Conservation (phyloP, 2,113 vertebrate species). For the Antigone vipio region DNA sequence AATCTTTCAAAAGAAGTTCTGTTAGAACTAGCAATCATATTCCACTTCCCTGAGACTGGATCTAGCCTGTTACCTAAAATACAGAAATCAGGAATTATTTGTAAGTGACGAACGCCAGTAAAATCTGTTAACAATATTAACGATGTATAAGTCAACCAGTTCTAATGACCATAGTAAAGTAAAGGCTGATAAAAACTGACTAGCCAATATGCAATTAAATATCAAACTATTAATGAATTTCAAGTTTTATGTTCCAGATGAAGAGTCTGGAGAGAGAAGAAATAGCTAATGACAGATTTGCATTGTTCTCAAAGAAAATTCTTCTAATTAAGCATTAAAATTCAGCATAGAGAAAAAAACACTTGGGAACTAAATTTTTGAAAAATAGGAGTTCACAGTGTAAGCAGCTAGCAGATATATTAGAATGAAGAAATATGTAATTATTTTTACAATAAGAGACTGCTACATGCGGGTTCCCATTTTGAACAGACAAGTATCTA, state of each 20-base stretch:
- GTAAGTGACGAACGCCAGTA: background rate
- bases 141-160: background rate
- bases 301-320: background rate
- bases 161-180: background rate
- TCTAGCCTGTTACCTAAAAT: background rate
- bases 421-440: background rate
- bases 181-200: background rate
- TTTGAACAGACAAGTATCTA: background rate
- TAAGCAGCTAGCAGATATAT: background rate
- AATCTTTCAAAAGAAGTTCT: background rate
- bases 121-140: background rate
- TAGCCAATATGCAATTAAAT: conserved; percentile 7
- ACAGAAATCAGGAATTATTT: background rate
- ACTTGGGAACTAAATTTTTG: background rate
- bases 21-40: background rate
- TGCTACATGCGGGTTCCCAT: background rate
- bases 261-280: background rate
- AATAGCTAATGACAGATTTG: background rate
- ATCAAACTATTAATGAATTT: background rate
- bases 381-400: background rate
- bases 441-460: background rate
- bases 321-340: conserved; percentile 19
- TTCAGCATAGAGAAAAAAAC: background rate
- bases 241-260: background rate
- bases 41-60: background rate